Percentiles rank a stretch among this genome's conserved stretches.
phyloP scores from a whole-genome alignment of 2,113 vertebrate genomes.

The Chionodraco myersi region DNA sequence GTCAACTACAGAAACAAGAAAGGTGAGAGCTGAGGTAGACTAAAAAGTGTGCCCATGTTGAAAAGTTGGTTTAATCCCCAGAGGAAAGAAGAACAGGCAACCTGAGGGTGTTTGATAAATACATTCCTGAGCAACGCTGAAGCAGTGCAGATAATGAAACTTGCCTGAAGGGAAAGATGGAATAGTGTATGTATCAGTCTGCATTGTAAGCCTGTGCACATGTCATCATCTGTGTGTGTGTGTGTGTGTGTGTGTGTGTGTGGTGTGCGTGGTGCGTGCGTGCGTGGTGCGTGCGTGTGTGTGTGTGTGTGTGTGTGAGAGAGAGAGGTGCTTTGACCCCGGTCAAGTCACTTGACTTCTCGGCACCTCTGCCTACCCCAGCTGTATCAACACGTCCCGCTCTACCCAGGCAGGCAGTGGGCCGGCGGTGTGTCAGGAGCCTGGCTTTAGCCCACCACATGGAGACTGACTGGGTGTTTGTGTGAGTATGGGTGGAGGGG shows the following conservation, averaged over 20 bases:
- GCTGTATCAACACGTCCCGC: constrained; percentile 81
- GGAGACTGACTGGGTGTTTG: constrained; percentile 74
- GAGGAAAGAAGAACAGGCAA: constrained; percentile 68
- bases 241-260: no score
- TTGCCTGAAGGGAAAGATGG: constrained; percentile 39
- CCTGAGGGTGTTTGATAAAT: constrained; percentile 60
- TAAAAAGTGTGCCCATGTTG: constrained; percentile 60
- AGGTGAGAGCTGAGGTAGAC: constrained; percentile 68
- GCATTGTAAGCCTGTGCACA: background rate
- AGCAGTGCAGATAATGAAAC: constrained; percentile 43
- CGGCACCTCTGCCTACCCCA: constrained; percentile 76
- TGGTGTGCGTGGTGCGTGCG: background rate
- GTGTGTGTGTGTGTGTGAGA: background rate
- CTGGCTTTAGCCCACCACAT: constrained; percentile 72
- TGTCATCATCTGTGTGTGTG: constrained; percentile 16
- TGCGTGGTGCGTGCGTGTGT: background rate
- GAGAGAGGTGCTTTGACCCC: constrained; percentile 73
- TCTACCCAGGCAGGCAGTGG: constrained; percentile 58
- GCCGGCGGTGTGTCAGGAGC: constrained; percentile 69
- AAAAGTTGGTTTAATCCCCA: constrained; percentile 54
- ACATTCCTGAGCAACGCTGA: constrained; percentile 48
- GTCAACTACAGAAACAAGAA: constrained; percentile 69
- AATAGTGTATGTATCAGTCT: constrained; percentile 34
- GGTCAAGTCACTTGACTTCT: constrained; percentile 84
- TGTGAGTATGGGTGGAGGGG: constrained; percentile 70